Evolutionary conservation across 2,797 vertebrate species (phyloP), one percentile per base, ranked within the genome.

Genomic region (Meriones psammophilus): DNA sequence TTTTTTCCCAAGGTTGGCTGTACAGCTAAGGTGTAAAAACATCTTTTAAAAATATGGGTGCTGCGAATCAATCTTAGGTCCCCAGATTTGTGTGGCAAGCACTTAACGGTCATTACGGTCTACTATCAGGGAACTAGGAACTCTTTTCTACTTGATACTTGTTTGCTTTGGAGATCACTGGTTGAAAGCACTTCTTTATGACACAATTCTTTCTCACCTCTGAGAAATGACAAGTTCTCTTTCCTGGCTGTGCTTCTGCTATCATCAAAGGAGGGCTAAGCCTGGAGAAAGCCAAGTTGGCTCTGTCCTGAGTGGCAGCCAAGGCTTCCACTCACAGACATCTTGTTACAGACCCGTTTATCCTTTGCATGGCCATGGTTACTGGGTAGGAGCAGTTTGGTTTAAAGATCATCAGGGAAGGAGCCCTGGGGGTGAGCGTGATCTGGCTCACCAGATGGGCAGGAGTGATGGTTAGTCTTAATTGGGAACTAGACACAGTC

Each of bases 131-230:
- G 50, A 94, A 85, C 30, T 12, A 33, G 90, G 33, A 17, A 56
- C 18, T 0, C 39, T 78, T 83, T 83, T 46, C 68, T 36, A 14
- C 14, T 13, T 46, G 36, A 5, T 36, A 60, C 26, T 77, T 30
- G 17, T 39, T 94, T 83, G 77, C 78, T 90, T 88, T 89, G 90
- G 73, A 74, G 88, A 39, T 60, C 60, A 26, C 71, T 76, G 4
- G 10, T 54, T 95, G 90, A 85, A 60, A 74, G 36, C 24, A 33
- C 8, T 30, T 17, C 0, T 78, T 85, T 17, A 2, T 46, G 64
- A 36, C 28, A 6, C 3, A 0, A 84, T 89, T 22, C 14, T 56
- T 88, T 88, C 68, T 94, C 56, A n/a, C n/a, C 54, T 76, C 56
- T 88, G 90, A 78, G 46, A 81, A 88, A 54, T 73, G 64, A 62